phyloP scores from a whole-genome alignment of 1,140 invertebrate genomes.

The Diplogasteroides magnus region DNA sequence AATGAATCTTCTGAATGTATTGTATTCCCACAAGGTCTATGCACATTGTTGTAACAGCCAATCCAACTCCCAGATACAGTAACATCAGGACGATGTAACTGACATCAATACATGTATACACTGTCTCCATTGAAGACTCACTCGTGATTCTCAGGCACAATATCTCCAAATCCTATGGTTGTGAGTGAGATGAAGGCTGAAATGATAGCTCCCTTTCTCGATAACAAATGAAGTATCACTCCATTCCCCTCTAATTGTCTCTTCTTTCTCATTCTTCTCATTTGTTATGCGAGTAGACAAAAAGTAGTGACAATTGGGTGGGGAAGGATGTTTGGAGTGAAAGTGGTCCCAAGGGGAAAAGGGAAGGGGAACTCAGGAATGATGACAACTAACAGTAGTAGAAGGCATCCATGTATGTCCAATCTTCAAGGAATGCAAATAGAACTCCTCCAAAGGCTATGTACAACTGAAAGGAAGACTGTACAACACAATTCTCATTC shows the following conservation, averaged over 20 bases:
- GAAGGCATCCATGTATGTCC: constrained; percentile 76
- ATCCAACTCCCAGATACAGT: constrained; percentile 50
- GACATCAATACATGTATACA: constrained; percentile 6
- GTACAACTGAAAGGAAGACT: constrained; percentile 60
- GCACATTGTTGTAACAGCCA: constrained; percentile 55
- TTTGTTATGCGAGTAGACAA: too few species aligned
- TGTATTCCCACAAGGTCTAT: constrained; percentile 51
- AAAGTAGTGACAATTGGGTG: too few species aligned
- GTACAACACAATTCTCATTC: constrained; percentile 3
- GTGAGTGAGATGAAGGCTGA: constrained; percentile 71
- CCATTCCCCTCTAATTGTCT: background rate
- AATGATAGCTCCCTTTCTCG: constrained; percentile 13
- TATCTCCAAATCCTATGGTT: constrained; percentile 81
- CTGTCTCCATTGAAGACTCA: constrained; percentile 24
- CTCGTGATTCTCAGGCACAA: constrained; percentile 69
- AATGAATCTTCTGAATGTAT: constrained; percentile 47
- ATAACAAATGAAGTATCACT: too few species aligned
- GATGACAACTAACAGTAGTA: constrained; percentile 73
- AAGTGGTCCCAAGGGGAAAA: too few species aligned
- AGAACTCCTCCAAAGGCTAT: constrained; percentile 69
- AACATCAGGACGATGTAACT: constrained; percentile 54
- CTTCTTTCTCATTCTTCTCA: background rate
- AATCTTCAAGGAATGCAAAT: constrained; percentile 76
- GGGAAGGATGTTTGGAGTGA: background rate
- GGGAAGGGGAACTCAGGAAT: too few species aligned